Evolutionary conservation across 2,113 vertebrate genomes (phyloP).

Genomic region (Myotis yumanensis): DNA sequence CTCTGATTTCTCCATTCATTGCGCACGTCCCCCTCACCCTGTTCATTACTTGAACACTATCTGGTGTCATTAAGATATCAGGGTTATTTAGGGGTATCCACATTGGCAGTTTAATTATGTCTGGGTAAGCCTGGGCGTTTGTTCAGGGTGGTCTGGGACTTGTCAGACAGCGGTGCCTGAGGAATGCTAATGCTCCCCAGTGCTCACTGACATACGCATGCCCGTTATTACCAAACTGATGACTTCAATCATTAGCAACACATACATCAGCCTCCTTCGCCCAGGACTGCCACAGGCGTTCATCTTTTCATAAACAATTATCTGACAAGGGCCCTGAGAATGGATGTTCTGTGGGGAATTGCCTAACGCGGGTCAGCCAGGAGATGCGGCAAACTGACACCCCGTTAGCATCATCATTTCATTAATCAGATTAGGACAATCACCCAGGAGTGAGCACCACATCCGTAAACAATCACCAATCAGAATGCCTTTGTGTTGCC

Average conservation of each 20-base stretch:
- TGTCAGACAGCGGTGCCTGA: slow-evolving; percentile 79
- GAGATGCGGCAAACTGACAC: slow-evolving; percentile 63
- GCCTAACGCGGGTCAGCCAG: slow-evolving; percentile 50
- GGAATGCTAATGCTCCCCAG: slow-evolving; percentile 83
- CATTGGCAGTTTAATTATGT: slow-evolving; percentile 88
- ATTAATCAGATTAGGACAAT: slow-evolving; percentile 84
- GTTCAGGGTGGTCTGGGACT: slow-evolving; percentile 79
- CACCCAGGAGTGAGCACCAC: neutral
- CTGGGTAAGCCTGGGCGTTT: slow-evolving; percentile 82
- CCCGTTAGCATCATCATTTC: slow-evolving; percentile 62
- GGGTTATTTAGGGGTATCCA: slow-evolving; percentile 85
- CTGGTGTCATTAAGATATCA: slow-evolving; percentile 87
- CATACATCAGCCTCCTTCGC: slow-evolving; percentile 84
- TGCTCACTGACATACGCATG: slow-evolving; percentile 78
- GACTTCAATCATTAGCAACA: slow-evolving; percentile 86
- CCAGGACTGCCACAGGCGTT: slow-evolving; percentile 78
- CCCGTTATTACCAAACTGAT: slow-evolving; percentile 85
- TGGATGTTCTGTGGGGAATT: slow-evolving; percentile 76
- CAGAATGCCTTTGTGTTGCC: slow-evolving; percentile 13
- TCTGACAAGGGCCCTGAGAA: slow-evolving; percentile 80
- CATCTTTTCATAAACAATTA: slow-evolving; percentile 86
- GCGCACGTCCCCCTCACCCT: neutral
- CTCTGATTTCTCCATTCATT: neutral
- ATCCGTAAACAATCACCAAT: slow-evolving; percentile 34
- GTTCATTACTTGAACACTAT: slow-evolving; percentile 78